phyloP scores from a whole-genome alignment of 1,140 invertebrate species.

The Idris sp. region DNA sequence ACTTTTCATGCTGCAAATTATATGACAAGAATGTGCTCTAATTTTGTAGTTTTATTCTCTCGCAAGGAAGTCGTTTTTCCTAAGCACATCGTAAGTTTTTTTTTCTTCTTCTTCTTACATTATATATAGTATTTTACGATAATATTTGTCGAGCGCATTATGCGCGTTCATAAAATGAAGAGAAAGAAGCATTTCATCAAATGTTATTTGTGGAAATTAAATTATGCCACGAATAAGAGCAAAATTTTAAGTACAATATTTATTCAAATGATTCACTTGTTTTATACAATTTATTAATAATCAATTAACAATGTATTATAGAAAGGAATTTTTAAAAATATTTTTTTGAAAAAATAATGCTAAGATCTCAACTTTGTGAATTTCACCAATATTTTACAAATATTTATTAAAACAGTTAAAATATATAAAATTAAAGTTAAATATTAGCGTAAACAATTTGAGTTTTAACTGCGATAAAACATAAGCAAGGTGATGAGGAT shows the following conservation, averaged over 20 bases:
- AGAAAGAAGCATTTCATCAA: conserved; percentile 22
- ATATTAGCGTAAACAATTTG: conserved; percentile 18
- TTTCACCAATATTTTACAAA: conserved; percentile 18
- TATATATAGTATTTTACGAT: conserved; percentile 49
- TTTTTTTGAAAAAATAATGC: no score
- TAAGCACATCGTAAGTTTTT: conserved; percentile 53
- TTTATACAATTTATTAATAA: no score
- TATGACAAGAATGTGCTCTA: conserved; percentile 48
- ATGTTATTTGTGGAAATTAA: conserved; percentile 39
- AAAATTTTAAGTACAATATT: no score
- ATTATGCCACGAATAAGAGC: no score
- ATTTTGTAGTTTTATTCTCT: conserved; percentile 53
- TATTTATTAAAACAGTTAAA: conserved; percentile 19
- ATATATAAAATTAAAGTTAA: conserved; percentile 22
- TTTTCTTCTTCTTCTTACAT: no score
- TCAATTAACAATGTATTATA: no score
- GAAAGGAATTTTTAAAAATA: no score
- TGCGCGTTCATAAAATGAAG: conserved; percentile 34
- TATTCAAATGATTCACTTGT: no score
- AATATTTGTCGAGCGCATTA: conserved; percentile 54
- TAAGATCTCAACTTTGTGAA: no score
- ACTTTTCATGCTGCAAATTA: conserved; percentile 3
- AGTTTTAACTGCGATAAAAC: conserved; percentile 29
- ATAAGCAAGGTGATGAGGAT: conserved; percentile 13
- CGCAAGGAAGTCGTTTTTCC: conserved; percentile 41